Conservation (phyloP, 23 tunicate species). For the Ciona savignyi region DNA sequence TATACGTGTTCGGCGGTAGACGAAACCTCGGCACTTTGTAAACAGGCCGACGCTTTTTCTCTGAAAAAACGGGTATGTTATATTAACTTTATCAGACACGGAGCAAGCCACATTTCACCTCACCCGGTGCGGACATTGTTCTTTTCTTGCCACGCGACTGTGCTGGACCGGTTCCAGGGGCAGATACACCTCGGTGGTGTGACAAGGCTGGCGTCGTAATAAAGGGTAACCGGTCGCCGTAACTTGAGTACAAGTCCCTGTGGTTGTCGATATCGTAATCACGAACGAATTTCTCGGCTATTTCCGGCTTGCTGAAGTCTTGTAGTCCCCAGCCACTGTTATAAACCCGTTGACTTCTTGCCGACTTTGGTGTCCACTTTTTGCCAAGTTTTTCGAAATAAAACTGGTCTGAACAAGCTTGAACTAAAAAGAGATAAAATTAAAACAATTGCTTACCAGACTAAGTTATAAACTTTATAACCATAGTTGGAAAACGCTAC, state of each 20-base stretch:
- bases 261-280: not conserved
- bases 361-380: not conserved
- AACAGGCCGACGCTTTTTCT: conserved; percentile 3
- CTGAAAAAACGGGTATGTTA: not conserved
- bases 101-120: no score
- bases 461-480: no score
- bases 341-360: not conserved
- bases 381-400: not conserved
- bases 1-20: conserved; percentile 21
- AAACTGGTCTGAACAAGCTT: not conserved
- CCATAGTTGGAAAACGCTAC: no score
- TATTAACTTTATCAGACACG: no score
- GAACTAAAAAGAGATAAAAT: not conserved
- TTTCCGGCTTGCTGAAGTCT: conserved; percentile 37
- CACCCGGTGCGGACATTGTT: not conserved
- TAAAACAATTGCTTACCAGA: no score
- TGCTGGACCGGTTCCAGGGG: no score
- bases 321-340: conserved; percentile 58
- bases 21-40: conserved; percentile 67
- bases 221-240: not conserved
- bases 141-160: not conserved
- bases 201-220: no score
- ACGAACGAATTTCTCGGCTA: conserved; percentile 40
- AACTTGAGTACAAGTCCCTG: not conserved
- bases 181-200: no score